Evolutionary conservation across 1,140 invertebrate species (phyloP).

Genomic region (Heliconius himera): DNA sequence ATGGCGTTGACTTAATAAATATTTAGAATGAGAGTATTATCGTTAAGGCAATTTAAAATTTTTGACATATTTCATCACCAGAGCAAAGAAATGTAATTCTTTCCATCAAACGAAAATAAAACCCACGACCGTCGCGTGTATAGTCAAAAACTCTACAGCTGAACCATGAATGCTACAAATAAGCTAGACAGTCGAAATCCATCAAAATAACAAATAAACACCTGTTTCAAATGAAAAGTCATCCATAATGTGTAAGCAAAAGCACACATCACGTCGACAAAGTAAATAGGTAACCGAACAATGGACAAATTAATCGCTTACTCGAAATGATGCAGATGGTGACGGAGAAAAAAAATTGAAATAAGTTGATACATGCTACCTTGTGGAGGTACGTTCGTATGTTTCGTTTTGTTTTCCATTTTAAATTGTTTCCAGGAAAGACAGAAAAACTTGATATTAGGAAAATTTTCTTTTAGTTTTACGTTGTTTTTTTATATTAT

Average conservation of each 20-base stretch:
- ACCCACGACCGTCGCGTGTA: neutral
- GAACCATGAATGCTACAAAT: no score
- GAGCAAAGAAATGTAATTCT: no score
- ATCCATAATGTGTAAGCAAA: slow-evolving; percentile 6
- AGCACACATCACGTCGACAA: slow-evolving; percentile 40
- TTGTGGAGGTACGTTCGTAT: neutral
- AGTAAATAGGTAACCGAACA: slow-evolving; percentile 34
- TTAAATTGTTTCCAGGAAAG: neutral
- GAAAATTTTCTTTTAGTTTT: no score
- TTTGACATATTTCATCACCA: no score
- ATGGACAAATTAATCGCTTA: slow-evolving; percentile 56
- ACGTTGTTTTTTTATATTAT: no score
- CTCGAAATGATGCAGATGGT: slow-evolving; percentile 45
- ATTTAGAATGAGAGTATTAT: no score
- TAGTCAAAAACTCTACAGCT: no score
- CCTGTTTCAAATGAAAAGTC: slow-evolving; percentile 13
- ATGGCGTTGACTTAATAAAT: no score
- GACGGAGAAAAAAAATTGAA: neutral
- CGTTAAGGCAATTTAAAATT: no score
- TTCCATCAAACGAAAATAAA: no score
- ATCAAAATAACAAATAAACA: slow-evolving; percentile 15
- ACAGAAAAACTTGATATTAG: no score
- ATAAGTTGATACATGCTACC: neutral
- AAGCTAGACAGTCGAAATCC: neutral
- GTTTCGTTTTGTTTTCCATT: neutral